phyloP scores from a whole-genome alignment of 1,140 invertebrate genomes.

The Apocrypta bakeri region DNA sequence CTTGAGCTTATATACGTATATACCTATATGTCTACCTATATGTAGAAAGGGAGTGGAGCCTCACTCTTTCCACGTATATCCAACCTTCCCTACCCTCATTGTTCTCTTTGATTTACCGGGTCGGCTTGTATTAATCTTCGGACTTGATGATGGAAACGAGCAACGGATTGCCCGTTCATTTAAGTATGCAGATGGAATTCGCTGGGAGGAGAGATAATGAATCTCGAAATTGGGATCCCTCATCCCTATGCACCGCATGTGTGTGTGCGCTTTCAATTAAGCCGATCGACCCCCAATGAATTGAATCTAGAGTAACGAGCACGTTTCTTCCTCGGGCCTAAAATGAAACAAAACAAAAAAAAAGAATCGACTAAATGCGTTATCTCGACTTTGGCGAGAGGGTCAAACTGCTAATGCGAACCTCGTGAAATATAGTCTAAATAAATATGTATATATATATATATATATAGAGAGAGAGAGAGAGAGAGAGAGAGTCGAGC shows the following conservation, averaged over 20 bases:
- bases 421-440: too few species aligned
- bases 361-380: constrained; percentile 31
- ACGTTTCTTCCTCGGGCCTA: neutral
- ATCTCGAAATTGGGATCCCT: neutral
- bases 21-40: too few species aligned
- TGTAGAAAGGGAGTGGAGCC: too few species aligned
- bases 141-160: neutral
- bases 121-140: neutral
- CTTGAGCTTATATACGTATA: neutral
- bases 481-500: constrained; percentile 30
- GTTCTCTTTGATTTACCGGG: constrained; percentile 20
- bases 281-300: constrained; percentile 55
- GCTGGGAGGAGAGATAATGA: constrained; percentile 7
- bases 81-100: neutral
- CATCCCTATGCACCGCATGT: neutral
- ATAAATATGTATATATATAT: neutral
- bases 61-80: neutral
- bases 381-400: neutral
- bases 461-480: too few species aligned
- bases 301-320: constrained; percentile 20
- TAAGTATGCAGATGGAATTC: constrained; percentile 42
- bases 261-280: constrained; percentile 24
- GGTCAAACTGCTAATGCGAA: constrained; percentile 15
- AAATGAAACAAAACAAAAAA: neutral
- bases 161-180: neutral